These are phyloP conservation scores for Autographa pulchrina DNA, from an alignment of 2,888 invertebrate species.

Conservation along the genomic window DNA sequence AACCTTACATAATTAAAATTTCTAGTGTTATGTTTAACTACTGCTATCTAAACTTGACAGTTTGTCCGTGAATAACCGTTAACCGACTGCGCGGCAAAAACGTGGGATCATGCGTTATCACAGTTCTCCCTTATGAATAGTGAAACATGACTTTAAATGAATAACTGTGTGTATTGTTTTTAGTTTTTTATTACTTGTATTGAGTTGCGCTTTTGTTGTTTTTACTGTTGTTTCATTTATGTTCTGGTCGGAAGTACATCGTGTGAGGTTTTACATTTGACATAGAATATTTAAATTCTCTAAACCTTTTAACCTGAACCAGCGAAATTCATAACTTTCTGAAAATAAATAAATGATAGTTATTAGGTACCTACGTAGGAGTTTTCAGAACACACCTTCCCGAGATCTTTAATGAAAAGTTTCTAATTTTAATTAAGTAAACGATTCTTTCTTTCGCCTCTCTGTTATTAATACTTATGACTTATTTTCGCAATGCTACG, in stretches of 20 bases:
- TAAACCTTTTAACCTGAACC: too few species aligned
- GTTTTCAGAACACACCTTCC: too few species aligned
- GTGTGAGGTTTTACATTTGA: background rate
- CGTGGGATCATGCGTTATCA: slow-evolving; percentile 41
- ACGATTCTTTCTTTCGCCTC: too few species aligned
- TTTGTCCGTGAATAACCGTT: slow-evolving; percentile 42
- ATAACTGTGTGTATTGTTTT: slow-evolving; percentile 29
- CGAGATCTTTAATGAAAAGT: too few species aligned
- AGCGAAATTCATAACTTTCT: too few species aligned
- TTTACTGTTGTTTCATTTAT: background rate
- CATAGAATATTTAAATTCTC: too few species aligned
- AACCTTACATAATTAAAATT: background rate
- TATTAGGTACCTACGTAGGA: too few species aligned
- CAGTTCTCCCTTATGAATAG: slow-evolving; percentile 22
- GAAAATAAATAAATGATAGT: too few species aligned
- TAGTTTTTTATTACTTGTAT: slow-evolving; percentile 5
- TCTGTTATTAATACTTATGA: background rate
- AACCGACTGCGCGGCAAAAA: slow-evolving; percentile 37
- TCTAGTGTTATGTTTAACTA: slow-evolving; percentile 2
- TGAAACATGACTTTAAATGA: slow-evolving; percentile 26
- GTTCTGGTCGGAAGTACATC: background rate
- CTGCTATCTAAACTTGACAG: slow-evolving; percentile 40
- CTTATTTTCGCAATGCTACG: background rate
- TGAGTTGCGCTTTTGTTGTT: background rate
- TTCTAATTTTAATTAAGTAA: too few species aligned